Base-by-base conservation (phyloP, 2,113 vertebrate genomes). In the Microcebus jonahi region DNA sequence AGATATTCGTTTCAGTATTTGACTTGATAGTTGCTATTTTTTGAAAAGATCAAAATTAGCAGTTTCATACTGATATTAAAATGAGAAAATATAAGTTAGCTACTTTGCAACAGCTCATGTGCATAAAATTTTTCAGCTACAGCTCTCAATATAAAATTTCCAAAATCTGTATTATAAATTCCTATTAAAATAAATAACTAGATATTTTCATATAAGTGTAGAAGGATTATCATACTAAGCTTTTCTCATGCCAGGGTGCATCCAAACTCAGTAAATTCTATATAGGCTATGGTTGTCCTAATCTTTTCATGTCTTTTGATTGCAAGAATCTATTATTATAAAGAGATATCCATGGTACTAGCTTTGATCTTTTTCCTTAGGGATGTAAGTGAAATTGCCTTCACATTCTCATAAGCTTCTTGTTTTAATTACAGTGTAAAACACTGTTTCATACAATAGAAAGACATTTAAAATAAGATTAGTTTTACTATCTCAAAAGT, bases 401-500 rank as follows among this genome's bases (percentile, higher is more conserved):
- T 91, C 17, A 2, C 25, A 36, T 86, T 27, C 70, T 27, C 20
- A 23, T 94, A 94, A 98, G 65, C 77, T 90, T 92, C 23, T 10
- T 50, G 42, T 97, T 97, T 94, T 97, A 97, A 96, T 98, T 96
- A 94, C 7, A 92, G 25, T 55, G 27, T 89, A 17, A 31, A 68
- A 31, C 70, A 9, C 1, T 90, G 93, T 63, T 94, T 97, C 87
- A 42, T 48, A 76, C 15, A 92, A 95, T 94, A 94, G 48, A 39
- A 90, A 93, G 50, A 59, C 39, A 65, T 61, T 67, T 86, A 84
- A 96, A 92, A 88, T 77, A 82, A 95, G 67, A 97, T 96, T 91
- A 76, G 18, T 75, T 89, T 93, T 42, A 55, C 48, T 25, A 27
- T 57, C 36, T 93, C 68, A 90, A 36, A 17, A 57, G 4, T 95